Evolutionary conservation across 2,113 vertebrate genomes (phyloP), one percentile per base, ranked within the genome.

Genomic region (Trichechus manatus): DNA sequence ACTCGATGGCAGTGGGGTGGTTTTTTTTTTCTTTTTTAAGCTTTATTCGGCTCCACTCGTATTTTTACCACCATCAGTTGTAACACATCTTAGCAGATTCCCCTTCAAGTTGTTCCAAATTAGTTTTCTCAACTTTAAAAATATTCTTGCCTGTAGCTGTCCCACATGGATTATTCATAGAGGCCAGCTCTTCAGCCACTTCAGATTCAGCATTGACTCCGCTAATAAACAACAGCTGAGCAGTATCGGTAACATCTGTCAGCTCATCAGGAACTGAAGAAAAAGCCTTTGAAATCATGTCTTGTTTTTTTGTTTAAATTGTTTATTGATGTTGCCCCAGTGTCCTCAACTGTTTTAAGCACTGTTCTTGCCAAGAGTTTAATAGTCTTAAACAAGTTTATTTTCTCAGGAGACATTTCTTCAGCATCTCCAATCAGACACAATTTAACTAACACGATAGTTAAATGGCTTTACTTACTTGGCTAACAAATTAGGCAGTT

Each of bases 1-100:
- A 56, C 53, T 13, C 13, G 13, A 15, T 15, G 14, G 11, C 14
- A 56, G 14, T 56, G 53, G 4, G 50, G 50, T 13, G 50, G 4
- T 53, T 53, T 53, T 53, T 53, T 13, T 53, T 39, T 10, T 47
- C 6, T 47, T 47, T 47, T 47, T 47, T 47, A 47, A 47, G 14
- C 78, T 11, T 66, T 86, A 91, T 94, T 66, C 20, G 72, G 31
- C 27, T 50, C 15, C n/a, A 15, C 39, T 39, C 39, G 11, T 82
- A 29, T 89, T 91, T 96, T 95, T 89, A 53, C 63, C 5, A 79
- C 20, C 22, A n/a, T 78, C 22, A 39, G 42, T 17, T 93, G 29
- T 81, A 72, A 33, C 22, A 63, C 81, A 11, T 33, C 29, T 91
- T 61, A 68, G 36, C 27, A 81, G 23, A 17, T 75, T 44, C 29